Conservation (phyloP, 2,113 vertebrate genomes). For the Anguilla japonica region DNA sequence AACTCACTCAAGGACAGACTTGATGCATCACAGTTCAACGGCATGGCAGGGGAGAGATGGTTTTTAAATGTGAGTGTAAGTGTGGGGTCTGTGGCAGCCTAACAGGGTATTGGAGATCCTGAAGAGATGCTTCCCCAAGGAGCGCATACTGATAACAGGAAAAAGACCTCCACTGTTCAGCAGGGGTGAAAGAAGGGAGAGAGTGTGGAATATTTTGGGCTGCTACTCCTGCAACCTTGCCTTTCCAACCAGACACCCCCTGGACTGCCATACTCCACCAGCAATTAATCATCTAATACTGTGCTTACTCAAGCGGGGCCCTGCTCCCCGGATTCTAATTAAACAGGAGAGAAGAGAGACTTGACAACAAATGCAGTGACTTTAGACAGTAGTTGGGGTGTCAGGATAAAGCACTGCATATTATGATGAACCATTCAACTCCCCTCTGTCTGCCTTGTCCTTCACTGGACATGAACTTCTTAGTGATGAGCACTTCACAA, state of each 20-base stretch:
- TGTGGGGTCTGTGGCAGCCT: neutral
- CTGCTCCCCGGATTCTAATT: slow-evolving; percentile 18
- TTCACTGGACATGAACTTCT: neutral
- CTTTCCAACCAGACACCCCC: slow-evolving; percentile 12
- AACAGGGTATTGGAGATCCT: neutral
- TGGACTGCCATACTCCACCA: slow-evolving; percentile 19
- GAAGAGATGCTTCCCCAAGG: neutral
- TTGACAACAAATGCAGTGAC: slow-evolving; percentile 14
- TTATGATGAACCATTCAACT: neutral
- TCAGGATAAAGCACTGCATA: neutral
- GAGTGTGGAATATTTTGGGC: slow-evolving; percentile 1
- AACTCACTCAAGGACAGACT: slow-evolving; percentile 3
- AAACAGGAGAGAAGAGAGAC: slow-evolving; percentile 15
- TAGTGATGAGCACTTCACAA: neutral
- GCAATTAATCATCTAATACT: slow-evolving; percentile 37
- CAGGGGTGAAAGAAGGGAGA: neutral
- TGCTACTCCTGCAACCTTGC: slow-evolving; percentile 12
- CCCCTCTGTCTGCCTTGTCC: neutral
- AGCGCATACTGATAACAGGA: slow-evolving; percentile 3
- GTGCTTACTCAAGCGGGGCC: slow-evolving; percentile 29
- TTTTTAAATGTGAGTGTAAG: neutral
- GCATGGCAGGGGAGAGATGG: neutral
- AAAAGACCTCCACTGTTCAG: slow-evolving; percentile 7
- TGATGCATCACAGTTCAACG: neutral
- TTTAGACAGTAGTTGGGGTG: neutral